Evolutionary conservation across 2,113 vertebrate genomes (phyloP).

Genomic region (Motacilla alba): DNA sequence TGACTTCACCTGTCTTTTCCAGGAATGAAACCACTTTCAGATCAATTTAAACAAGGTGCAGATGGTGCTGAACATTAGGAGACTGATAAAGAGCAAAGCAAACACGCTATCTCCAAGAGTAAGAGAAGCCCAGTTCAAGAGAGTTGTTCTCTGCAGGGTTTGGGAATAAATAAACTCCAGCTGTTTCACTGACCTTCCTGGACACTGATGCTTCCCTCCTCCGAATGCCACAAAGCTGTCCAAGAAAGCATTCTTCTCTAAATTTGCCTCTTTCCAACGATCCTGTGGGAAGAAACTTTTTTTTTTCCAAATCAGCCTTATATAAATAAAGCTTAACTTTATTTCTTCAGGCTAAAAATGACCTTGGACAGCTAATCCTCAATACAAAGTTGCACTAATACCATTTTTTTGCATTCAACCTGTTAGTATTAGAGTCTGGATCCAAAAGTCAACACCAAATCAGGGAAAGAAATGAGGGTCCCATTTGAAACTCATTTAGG

Average conservation of each 20-base stretch:
- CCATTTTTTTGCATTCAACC: slow-evolving; percentile 48
- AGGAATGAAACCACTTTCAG: neutral
- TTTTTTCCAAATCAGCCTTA: slow-evolving; percentile 70
- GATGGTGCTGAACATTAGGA: neutral
- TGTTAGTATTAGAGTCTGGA: slow-evolving; percentile 37
- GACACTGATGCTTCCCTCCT: slow-evolving; percentile 83
- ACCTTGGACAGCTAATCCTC: slow-evolving; percentile 70
- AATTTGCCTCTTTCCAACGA: slow-evolving; percentile 85
- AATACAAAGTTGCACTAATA: slow-evolving; percentile 39
- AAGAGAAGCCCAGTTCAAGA: neutral
- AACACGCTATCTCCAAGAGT: neutral
- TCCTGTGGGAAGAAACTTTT: slow-evolving; percentile 87
- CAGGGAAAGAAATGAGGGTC: neutral
- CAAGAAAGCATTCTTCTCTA: slow-evolving; percentile 87
- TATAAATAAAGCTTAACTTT: slow-evolving; percentile 77
- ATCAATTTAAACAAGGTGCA: neutral
- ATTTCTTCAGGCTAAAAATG: slow-evolving; percentile 74
- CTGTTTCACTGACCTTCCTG: slow-evolving; percentile 84
- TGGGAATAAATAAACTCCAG: slow-evolving; percentile 58
- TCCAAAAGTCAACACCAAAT: neutral
- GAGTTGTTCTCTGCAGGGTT: slow-evolving; percentile 1
- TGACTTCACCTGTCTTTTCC: neutral
- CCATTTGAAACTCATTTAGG: neutral
- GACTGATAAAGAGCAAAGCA: neutral
- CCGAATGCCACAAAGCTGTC: slow-evolving; percentile 84